Evolutionary conservation across 2,113 vertebrate species (phyloP).

Genomic region (Vidua macroura): DNA sequence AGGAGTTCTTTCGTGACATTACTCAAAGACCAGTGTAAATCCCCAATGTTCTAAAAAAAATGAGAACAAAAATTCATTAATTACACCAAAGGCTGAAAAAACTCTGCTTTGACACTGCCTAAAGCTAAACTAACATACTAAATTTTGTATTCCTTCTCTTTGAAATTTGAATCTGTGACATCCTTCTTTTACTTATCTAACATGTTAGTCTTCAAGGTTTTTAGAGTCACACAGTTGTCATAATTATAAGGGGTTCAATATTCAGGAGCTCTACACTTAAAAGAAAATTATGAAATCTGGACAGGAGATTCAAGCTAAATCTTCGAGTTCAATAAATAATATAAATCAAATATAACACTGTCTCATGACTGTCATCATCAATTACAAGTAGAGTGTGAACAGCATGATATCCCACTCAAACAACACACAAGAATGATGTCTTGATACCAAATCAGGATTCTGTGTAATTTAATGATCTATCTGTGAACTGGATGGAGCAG

Average conservation of each 20-base stretch:
- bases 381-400: not conserved
- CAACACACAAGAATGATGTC: not conserved
- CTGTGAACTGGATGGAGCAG: not conserved
- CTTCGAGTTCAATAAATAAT: not conserved
- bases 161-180: not conserved
- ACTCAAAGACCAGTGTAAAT: not conserved
- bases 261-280: not conserved
- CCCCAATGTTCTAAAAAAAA: not conserved
- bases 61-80: not conserved
- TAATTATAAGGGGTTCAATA: not conserved
- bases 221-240: not conserved
- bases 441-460: not conserved
- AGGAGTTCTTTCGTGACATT: not conserved
- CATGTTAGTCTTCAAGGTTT: not conserved
- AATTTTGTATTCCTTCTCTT: not conserved
- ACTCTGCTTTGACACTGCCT: not conserved
- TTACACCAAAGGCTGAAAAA: not conserved
- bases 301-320: not conserved
- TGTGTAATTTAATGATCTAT: not conserved
- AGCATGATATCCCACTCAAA: not conserved
- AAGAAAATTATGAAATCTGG: not conserved
- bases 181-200: not conserved
- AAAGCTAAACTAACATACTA: not conserved
- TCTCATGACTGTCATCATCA: not conserved
- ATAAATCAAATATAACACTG: not conserved